Evolutionary conservation across 2,888 invertebrate species (phyloP).

Genomic region (Hipparchia semele): DNA sequence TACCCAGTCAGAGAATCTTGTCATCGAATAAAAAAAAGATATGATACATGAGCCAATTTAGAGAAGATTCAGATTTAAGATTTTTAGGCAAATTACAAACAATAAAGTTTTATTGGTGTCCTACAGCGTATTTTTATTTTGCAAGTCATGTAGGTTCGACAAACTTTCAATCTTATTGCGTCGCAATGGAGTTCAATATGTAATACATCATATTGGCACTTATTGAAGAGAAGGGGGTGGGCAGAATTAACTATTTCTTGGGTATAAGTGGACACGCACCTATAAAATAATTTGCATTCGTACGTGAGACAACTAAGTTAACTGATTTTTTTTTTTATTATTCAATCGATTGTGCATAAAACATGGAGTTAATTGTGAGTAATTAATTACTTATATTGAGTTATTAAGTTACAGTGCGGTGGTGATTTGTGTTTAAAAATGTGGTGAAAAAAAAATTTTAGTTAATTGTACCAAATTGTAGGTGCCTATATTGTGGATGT

Average conservation of each 20-base stretch:
- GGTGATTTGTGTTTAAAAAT: conserved; percentile 11
- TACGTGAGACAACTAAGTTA: conserved; percentile 40
- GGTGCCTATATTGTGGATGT: neutral
- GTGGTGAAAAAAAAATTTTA: neutral
- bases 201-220: no score
- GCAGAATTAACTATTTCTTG: conserved; percentile 64
- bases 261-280: conserved; percentile 64
- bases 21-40: no score
- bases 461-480: neutral
- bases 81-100: neutral
- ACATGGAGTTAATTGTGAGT: conserved; percentile 57
- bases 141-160: neutral
- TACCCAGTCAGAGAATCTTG: no score
- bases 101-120: conserved; percentile 3
- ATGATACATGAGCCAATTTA: no score
- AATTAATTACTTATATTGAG: conserved; percentile 42
- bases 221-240: conserved; percentile 43
- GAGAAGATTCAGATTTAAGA: neutral
- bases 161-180: conserved; percentile 3
- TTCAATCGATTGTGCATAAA: conserved; percentile 28
- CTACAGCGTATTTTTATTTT: neutral
- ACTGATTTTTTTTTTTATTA: conserved; percentile 36
- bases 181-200: neutral
- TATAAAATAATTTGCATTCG: conserved; percentile 57
- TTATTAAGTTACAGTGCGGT: conserved; percentile 28